These are phyloP conservation scores for Troides helena DNA, from an alignment of 2,888 invertebrate genomes.

Conservation along the genomic window DNA sequence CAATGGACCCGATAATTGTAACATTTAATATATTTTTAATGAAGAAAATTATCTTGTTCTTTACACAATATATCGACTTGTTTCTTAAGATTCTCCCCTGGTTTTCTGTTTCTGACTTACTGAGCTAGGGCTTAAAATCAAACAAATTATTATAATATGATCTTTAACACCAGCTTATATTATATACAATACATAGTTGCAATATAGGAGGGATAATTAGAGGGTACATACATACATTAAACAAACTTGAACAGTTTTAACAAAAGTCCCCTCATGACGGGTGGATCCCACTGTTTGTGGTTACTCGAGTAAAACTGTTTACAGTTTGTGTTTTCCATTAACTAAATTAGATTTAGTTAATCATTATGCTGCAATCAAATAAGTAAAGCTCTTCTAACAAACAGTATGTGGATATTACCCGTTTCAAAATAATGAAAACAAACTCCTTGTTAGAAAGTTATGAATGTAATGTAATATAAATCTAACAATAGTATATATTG, in stretches of 20 bases:
- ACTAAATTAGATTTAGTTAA: slow-evolving; percentile 51
- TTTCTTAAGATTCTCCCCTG: too few species aligned
- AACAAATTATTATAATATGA: too few species aligned
- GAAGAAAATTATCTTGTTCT: too few species aligned
- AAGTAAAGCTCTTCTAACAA: slow-evolving; percentile 39
- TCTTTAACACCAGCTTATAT: slow-evolving; percentile 31
- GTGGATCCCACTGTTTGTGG: slow-evolving; percentile 43
- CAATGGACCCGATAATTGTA: too few species aligned
- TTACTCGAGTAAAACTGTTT: slow-evolving; percentile 43
- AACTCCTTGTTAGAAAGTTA: too few species aligned
- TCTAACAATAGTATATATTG: too few species aligned
- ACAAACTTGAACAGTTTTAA: slow-evolving; percentile 73
- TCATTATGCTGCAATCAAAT: slow-evolving; percentile 44
- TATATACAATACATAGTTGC: slow-evolving; percentile 47
- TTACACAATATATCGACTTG: too few species aligned
- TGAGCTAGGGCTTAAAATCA: too few species aligned
- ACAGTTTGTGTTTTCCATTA: slow-evolving; percentile 49
- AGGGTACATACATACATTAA: slow-evolving; percentile 67
- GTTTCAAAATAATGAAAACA: background rate
- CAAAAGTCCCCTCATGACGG: slow-evolving; percentile 66
- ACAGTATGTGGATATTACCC: background rate
- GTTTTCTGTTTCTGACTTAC: too few species aligned
- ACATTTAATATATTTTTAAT: too few species aligned
- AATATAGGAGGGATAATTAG: slow-evolving; percentile 43
- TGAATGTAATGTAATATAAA: too few species aligned